Evolutionary conservation across 2,888 invertebrate species (phyloP).

Genomic region (Phyllotreta cruciferae): DNA sequence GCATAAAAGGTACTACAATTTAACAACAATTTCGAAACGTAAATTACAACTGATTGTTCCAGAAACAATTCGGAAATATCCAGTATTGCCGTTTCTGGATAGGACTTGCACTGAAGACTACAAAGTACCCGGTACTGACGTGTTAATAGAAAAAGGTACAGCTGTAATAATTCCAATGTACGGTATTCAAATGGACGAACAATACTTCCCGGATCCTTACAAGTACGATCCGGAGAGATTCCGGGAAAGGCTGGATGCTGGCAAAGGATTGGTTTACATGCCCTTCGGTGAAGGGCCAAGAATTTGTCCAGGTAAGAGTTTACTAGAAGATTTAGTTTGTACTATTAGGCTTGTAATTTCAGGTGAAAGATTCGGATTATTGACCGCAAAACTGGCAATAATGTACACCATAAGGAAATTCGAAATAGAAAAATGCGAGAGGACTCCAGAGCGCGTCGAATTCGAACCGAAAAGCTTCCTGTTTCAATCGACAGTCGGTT

Average conservation of each 20-base stretch:
- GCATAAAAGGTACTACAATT: slow-evolving; percentile 26
- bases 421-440: not conserved
- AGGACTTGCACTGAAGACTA: slow-evolving; percentile 48
- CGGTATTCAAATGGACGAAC: slow-evolving; percentile 31
- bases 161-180: slow-evolving; percentile 26
- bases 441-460: not conserved
- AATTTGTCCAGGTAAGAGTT: slow-evolving; percentile 4
- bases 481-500: not conserved
- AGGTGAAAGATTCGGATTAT: slow-evolving; percentile 10
- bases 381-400: not conserved
- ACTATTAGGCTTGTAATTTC: not conserved
- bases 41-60: not conserved
- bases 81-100: slow-evolving; percentile 30
- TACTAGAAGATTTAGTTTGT: not conserved
- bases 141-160: slow-evolving; percentile 45
- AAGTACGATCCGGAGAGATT: slow-evolving; percentile 49
- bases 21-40: too few species aligned
- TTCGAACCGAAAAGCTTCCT: slow-evolving; percentile 11
- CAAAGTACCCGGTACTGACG: slow-evolving; percentile 45
- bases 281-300: slow-evolving; percentile 7
- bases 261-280: not conserved
- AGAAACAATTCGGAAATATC: slow-evolving; percentile 34
- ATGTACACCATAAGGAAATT: not conserved
- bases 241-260: slow-evolving; percentile 32
- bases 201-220: slow-evolving; percentile 34